Evolutionary conservation across 2,888 invertebrate species (phyloP), one percentile per base, ranked within the genome.

Genomic region (Trachelus stipa): DNA sequence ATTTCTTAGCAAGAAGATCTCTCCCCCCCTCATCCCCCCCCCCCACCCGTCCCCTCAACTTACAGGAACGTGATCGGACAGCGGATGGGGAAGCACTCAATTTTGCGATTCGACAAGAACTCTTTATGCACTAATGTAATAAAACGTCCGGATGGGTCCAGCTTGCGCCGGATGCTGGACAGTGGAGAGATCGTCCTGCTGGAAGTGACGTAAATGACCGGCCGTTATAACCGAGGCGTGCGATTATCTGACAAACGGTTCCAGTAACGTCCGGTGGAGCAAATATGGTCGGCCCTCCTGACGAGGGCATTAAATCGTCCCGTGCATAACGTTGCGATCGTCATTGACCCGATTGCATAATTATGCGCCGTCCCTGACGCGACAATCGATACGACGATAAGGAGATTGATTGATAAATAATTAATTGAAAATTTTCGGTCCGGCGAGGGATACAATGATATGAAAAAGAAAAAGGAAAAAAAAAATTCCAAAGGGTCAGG

Each of bases 31-130:
- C 15, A 6, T 1, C 15, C 6, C 40, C 40, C 4, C 4, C 12
- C 0, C 6, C 15, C 40, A 4, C 0, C 2, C 2, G 2, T 40
- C 56, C 56, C 9, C 56, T 56, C 23, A 23, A 23, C 23, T 23
- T 2, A 15, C 2, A 56, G 9, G 15, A 56, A 23, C 56, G 23
- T 23, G 23, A 74, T 77, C 75, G 73, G 68, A 33, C 37, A 37
- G 23, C 56, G 69, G 69, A 31, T 74, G 30, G 34, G 68, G 73
- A 68, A 77, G 37, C 75, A 75, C 40, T 34, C 35, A 15, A 56
- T 56, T 56, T 56, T 56, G 23, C 9, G 56, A 56, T 56, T 23
- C 56, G 56, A 56, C 56, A 56, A 56, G 56, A 56, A 56, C 23
- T 56, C 56, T 23, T 56, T 56, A 56, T 56, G 56, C 23, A 23